Base-by-base conservation (phyloP, 2,797 vertebrate genomes). In the Melanotaenia nigrans region DNA sequence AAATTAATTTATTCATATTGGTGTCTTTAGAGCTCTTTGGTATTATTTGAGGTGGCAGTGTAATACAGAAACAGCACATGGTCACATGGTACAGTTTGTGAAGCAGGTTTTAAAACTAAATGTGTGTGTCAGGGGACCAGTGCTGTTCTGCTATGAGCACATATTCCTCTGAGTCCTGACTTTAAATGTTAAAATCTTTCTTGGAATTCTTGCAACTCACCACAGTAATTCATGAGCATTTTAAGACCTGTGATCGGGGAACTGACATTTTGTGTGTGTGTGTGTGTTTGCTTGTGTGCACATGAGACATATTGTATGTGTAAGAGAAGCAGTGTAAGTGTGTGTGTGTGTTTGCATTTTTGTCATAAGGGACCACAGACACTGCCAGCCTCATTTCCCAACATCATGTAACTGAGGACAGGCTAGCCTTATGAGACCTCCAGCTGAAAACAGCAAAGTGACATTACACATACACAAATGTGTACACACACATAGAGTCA, bases 161-260 rank as follows among this genome's bases (percentile, higher is more conserved):
- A 81, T 59, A 71, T 63, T 69, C 78, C 71, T 77, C 20, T 10
- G 80, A 85, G 82, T 75, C 75, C 58, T 74, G 53, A 38, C 77
- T 87, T 85, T 74, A 89, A 86, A 87, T 78, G 86, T 89, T 87
- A 82, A 77, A 90, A 81, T 79, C 83, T 86, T 77, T 84, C 85
- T 76, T 66, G 56, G 67, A 84, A 70, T 79, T 77, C 66, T 79
- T 57, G 65, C 83, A 78, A 75, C 82, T 85, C 73, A 20, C 51
- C 62, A 87, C 83, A 86, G 79, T 87, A 84, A 85, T 87, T 92
- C 79, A 84, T 84, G 84, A 81, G 81, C 40, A 16, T 86, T 88
- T 84, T 70, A 83, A 88, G 68, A 88, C 69, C 65, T 68, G 63
- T 68, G 40, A 53, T 83, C 68, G 54, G 3, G 79, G 73, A 78